Evolutionary conservation across 2,113 vertebrate genomes (phyloP), one percentile per base, ranked within the genome.

Genomic region (Lophochroa leadbeateri): DNA sequence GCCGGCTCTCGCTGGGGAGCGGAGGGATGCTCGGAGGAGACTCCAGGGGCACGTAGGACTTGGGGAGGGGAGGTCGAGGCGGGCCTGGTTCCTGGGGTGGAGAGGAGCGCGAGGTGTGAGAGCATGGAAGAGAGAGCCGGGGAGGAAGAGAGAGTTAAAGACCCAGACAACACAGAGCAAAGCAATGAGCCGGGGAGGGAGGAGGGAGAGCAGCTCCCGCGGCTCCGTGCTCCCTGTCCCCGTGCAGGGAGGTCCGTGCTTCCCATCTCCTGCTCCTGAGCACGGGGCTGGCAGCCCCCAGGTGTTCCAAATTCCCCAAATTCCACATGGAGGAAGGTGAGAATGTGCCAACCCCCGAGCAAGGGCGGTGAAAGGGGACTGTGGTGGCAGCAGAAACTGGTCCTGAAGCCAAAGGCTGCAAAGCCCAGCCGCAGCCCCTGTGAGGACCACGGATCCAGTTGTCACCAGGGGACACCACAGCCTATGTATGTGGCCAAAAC

Each of bases 61-160:
- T 99, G 95, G 99, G 99, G 91, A 99, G 99, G 95, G 99, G 99
- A 94, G 99, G 99, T 96, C 99, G 98, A 76, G 99, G 99, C 44
- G 99, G 99, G 86, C 98, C 98, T 25, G 98, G 98, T 92, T 99
- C 99, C 99, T 99, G 98, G 94, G 98, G 96, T 95, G 97, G 97
- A 98, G 97, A 95, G 97, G 91, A 98, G 96, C 69, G 3, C 78
- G 97, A 98, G 97, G 91, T 94, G 24, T 68, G 61, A 97, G 91
- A 96, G 96, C 95, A 89, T 97, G 94, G 89, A 93, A 67, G 97
- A 98, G 97, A 97, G 95, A 97, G 94, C 82, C 58, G 47, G 89
- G 95, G 94, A 96, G 98, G 97, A 97, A 95, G 93, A 97, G 64
- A 98, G 87, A 43, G 65, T 98, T 98, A 98, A 57, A 95, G 92